Evolutionary conservation across 1,140 invertebrate genomes (phyloP), one percentile per base, ranked within the genome.

Genomic region (Eurosta solidaginis): DNA sequence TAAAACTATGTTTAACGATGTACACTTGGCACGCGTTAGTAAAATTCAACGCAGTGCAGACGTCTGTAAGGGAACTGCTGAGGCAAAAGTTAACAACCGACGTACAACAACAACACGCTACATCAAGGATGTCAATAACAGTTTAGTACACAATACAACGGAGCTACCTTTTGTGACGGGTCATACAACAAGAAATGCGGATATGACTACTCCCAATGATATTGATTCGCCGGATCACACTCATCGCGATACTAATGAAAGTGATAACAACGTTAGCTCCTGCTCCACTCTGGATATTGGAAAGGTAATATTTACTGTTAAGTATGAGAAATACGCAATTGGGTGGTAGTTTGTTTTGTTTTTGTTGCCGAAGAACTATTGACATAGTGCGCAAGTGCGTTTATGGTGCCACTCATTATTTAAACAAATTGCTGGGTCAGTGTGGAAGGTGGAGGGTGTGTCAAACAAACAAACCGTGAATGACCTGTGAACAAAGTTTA

Each of bases 211-310:
- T 40, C 5, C 17, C 14, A 36, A 79, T n/a, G 82, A 79, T 20
- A 80, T 83, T 27, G 85, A 86, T 45, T 86, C 85, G 1, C 83
- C 85, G 27, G 85, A 86, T 54, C 82, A 84, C 54, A 84, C 84
- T 10, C 83, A 85, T 52, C 82, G 83, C 7, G 85, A 85, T 68
- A 86, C 81, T 6, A 86, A 82, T 7, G 85, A 86, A 75, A 87
- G 85, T 73, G 85, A 87, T 78, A 87, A 87, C 79, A 87, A 87
- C 78, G 87, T 87, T 25, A 87, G 85, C 78, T 87, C 85, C 82
- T 87, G 85, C 81, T 87, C 85, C 52, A 87, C 85, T 6, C 78
- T 87, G 74, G 85, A 87, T 78, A 87, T 87, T 82, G 85, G 84
- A 80, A 87, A 87, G 59, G 59, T 68, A 40, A 68, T 68, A n/a